Evolutionary conservation across 2,797 vertebrate species (phyloP), one percentile per base, ranked within the genome.

Genomic region (Oceanodroma leucorhoa): DNA sequence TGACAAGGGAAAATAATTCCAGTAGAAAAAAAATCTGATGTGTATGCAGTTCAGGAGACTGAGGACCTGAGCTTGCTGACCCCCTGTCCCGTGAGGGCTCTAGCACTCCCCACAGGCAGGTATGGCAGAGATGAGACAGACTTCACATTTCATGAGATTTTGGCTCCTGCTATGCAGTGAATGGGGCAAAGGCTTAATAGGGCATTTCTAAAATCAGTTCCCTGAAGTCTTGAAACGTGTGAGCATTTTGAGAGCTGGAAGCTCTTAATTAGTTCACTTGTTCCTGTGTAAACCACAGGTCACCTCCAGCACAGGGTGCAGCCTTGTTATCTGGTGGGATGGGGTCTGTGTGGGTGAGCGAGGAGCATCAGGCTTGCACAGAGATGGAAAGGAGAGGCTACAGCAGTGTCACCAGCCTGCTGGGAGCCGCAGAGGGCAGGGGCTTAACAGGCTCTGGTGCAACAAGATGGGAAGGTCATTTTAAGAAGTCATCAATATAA

Each of bases 201-300:
- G 77, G 16, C 29, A 21, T 48, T 83, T 94, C 60, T 57, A 34
- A 79, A 96, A 65, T 67, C 32, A 16, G 12, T 23, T 82, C 58
- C 41, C n/a, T 18, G 21, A 58, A 69, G 71, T 46, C 34, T 32
- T 65, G 66, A 93, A 82, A 72, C 18, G 12, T 8, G 30, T 45
- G 48, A 84, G 27, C 10, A 22, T 57, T 91, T 67, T 81, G 73
- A 70, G 78, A 89, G 70, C 30, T 69, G 73, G 58, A 72, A 65
- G 51, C 16, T 84, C n/a, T 83, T 67, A 66, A 76, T 22, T 30
- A 34, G 29, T 57, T 85, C 21, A 45, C 11, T 27, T 41, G 26
- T 38, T 72, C 14, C 51, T 54, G 29, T n/a, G 30, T 41, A 67
- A 89, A 45, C 8, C 1, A 1, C 54, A 65, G 78, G 71, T 77